Base-by-base conservation (phyloP, 1,140 invertebrate genomes). In the Lepidurus couesii region DNA sequence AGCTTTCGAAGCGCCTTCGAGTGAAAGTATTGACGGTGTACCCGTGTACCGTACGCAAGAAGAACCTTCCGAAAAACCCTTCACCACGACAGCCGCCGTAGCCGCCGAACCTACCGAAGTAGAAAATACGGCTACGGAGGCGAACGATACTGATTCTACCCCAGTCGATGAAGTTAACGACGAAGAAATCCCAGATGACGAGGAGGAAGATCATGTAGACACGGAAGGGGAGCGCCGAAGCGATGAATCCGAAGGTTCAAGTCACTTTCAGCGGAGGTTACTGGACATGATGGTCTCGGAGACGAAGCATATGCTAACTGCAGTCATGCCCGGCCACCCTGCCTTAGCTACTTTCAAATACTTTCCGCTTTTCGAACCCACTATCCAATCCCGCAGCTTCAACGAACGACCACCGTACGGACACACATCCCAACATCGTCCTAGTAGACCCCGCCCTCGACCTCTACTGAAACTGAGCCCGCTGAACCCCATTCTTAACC, bases 211-310 rank as follows among this genome's bases (percentile, higher is more conserved):
- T 44, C 0, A n/a, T 21, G 42, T n/a, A 34, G 42, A 45, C 24
- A 45, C 24, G 9, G n/a, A 8, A 34, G 42, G 1, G 24, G 42
- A 42, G 3, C 45, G 76, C 21, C 42, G 44, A 44, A 53, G 65
- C 44, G 76, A 77, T 21, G 45, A 26, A 65, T 8, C 44, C 10
- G 65, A 65, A 16, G 76, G 65, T 42, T 73, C 78, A 43, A 73
- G 78, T 42, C 53, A 53, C 13, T 78, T 78, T 42, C 77, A 78
- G 47, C 77, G 77, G 13, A 53, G 34, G 5, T 43, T 78, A 1
- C 53, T 78, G 34, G 77, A 78, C 42, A 24, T 78, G 77, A 78
- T 78, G 77, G 77, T 78, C 65, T 73, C 53, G 1, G 77, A 78
- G n/a, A 73, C 77, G 24, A 78, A 43, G 44, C 24, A 78, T 42